Percentiles rank a stretch among this genome's conserved stretches.
phyloP scores from a whole-genome alignment of 1,140 invertebrate species.

The Pinna nobilis region DNA sequence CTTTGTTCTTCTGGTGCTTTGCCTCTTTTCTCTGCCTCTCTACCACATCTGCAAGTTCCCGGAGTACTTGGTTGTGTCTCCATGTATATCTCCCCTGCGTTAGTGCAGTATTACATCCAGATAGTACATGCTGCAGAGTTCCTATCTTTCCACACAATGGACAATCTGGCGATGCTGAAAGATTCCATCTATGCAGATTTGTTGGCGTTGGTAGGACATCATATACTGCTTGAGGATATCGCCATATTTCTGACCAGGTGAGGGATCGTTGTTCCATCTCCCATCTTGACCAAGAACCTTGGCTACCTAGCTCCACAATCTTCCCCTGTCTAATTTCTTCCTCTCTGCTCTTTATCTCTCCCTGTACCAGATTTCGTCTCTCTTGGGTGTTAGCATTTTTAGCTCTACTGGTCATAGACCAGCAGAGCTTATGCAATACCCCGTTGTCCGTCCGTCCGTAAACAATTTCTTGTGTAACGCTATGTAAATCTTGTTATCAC shows the following conservation, averaged over 20 bases:
- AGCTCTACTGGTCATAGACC: too few relatives aligned
- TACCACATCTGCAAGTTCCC: neutral
- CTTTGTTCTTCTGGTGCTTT: too few relatives aligned
- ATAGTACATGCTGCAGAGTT: too few relatives aligned
- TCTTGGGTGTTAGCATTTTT: neutral
- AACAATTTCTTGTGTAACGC: too few relatives aligned
- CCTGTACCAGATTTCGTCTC: neutral
- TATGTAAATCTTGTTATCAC: too few relatives aligned
- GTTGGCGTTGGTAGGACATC: neutral
- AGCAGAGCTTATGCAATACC: too few relatives aligned
- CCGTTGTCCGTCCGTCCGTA: too few relatives aligned
- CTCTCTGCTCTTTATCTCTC: neutral
- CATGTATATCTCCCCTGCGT: neutral
- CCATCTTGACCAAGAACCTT: neutral
- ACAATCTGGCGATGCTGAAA: neutral
- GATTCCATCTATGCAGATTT: slow-evolving; percentile 1
- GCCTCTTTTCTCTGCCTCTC: neutral
- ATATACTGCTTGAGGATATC: neutral
- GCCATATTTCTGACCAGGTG: neutral
- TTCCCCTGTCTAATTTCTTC: neutral
- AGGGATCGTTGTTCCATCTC: neutral
- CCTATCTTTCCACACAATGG: neutral
- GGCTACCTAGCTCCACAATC: neutral
- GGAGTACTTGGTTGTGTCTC: neutral
- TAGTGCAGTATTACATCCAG: neutral